Evolutionary conservation across 2,113 vertebrate species (phyloP), one percentile per base, ranked within the genome.

Genomic region (Cervus canadensis): DNA sequence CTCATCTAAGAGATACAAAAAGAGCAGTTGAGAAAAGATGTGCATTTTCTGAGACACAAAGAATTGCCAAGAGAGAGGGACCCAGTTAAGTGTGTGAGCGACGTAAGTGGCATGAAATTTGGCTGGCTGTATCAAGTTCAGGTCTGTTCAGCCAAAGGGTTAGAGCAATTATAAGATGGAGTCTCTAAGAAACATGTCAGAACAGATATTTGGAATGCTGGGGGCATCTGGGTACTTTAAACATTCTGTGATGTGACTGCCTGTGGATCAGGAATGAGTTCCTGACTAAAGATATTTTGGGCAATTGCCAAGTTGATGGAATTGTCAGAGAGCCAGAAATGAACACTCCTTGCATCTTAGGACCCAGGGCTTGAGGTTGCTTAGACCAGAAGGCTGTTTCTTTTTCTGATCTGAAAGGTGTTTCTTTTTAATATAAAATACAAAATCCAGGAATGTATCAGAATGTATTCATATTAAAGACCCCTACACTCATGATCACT

Each of bases 231-330:
- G 95, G 94, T 97, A 95, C 97, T 99, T 99, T 97, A 96, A 96
- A 98, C 95, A 89, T 82, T 89, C 95, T 96, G 95, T 97, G 91
- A 95, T 95, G 91, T 98, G 98, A 98, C 94, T 98, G 91, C 59
- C 52, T 97, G 91, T 98, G 92, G 98, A 98, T 98, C 98, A 97
- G 93, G 97, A 98, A 98, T 99, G 98, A 98, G 96, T 98, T 99
- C 96, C 98, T 98, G 94, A 99, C 97, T 98, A 98, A 93, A 93
- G 78, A 79, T 81, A 87, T 86, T 94, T 48, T 89, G 95, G 97
- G 33, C 91, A 93, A 97, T 97, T 98, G 97, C 98, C 98, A 98
- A 93, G 91, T 96, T 96, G 82, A 97, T 97, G 93, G 91, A 96
- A 95, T 98, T 98, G 89, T 98, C 96, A 98, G 98, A 98, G 84